phyloP scores from a whole-genome alignment of 2,113 vertebrate genomes.

The Gallinago media region DNA sequence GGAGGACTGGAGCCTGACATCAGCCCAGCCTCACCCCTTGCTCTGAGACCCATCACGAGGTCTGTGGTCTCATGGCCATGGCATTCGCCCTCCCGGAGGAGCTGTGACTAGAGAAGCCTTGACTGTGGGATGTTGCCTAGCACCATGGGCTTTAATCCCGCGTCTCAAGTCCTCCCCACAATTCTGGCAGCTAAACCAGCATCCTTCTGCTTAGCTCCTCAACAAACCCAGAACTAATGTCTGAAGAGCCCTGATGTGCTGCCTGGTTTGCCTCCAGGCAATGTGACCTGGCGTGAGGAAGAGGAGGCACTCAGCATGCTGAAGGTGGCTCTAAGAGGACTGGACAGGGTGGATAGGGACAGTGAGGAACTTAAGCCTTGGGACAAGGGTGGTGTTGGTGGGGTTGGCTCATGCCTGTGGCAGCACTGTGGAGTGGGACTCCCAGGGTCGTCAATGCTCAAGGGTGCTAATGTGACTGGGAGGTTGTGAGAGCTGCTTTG shows the following conservation, averaged over 20 bases:
- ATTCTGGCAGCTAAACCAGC: not conserved
- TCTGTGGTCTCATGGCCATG: conserved; percentile 1
- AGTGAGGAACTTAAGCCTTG: not conserved
- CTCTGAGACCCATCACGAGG: not conserved
- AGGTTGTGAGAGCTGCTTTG: not conserved
- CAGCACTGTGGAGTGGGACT: not conserved
- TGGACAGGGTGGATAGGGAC: not conserved
- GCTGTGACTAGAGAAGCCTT: not conserved
- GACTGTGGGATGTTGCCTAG: not conserved
- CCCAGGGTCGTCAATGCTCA: not conserved
- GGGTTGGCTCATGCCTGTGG: not conserved
- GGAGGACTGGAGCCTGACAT: conserved; percentile 4
- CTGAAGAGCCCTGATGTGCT: not conserved
- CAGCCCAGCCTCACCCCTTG: not conserved
- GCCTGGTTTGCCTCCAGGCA: not conserved
- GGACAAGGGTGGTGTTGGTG: not conserved
- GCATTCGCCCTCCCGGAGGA: not conserved
- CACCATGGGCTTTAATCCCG: not conserved
- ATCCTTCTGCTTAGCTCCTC: not conserved
- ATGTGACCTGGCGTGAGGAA: fast-evolving
- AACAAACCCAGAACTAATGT: not conserved
- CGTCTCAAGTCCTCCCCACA: not conserved
- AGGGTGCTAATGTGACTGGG: not conserved
- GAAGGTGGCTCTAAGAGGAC: not conserved
- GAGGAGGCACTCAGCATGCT: not conserved